A percentile compares a stretch with the other conserved stretches of the same genome.
These are phyloP conservation scores for Lutraria lutraria DNA, from an alignment of 2,888 invertebrate species.

Conservation along the genomic window DNA sequence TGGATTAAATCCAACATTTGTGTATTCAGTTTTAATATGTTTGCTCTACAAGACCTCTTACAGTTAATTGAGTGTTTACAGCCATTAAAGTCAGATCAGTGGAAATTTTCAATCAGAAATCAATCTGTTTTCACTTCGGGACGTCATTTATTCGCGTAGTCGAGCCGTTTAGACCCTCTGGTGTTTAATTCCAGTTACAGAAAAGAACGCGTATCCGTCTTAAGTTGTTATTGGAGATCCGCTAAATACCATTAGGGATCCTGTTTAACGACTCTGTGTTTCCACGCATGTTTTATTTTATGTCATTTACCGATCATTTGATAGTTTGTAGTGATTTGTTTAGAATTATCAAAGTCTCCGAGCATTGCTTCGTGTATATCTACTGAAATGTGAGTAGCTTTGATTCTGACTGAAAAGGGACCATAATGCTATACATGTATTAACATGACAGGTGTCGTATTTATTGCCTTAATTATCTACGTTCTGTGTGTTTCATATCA, in stretches of 20 bases:
- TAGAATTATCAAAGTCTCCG: background rate
- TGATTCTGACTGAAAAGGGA: background rate
- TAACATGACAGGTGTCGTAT: background rate
- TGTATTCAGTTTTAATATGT: slow-evolving; percentile 36
- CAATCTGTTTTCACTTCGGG: slow-evolving; percentile 61
- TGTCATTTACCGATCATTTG: background rate
- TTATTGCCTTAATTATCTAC: no score
- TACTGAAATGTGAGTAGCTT: background rate
- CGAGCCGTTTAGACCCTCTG: slow-evolving; percentile 8
- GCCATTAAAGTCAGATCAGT: slow-evolving; percentile 50
- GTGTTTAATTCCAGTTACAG: slow-evolving; percentile 33
- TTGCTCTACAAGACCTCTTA: slow-evolving; percentile 22
- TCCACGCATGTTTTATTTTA: background rate
- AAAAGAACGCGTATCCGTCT: background rate
- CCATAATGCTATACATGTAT: background rate
- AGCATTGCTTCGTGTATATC: background rate
- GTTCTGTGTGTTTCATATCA: no score
- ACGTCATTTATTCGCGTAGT: slow-evolving; percentile 26
- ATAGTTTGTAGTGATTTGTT: slow-evolving; percentile 1
- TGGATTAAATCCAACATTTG: slow-evolving; percentile 21
- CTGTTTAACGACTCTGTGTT: slow-evolving; percentile 7
- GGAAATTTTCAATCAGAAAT: slow-evolving; percentile 51
- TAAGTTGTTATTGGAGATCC: slow-evolving; percentile 38
- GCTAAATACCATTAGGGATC: slow-evolving; percentile 25
- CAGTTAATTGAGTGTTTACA: slow-evolving; percentile 28